phyloP scores from a whole-genome alignment of 2,797 vertebrate genomes.

The Paguma larvata region DNA sequence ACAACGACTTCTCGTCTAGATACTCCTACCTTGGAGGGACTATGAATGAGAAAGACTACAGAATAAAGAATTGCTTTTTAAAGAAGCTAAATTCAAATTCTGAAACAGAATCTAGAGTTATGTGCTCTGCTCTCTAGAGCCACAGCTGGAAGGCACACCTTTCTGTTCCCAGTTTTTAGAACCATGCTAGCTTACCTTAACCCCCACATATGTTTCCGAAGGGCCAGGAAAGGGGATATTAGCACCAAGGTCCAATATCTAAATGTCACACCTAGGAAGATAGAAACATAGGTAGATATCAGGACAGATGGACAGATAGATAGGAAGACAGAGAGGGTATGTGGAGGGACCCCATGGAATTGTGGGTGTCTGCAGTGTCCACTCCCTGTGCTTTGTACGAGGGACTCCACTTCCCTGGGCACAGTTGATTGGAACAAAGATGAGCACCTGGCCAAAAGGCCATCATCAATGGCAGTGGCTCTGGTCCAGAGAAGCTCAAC shows the following conservation, averaged over 20 bases:
- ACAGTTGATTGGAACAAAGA: not conserved
- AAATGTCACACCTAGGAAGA: not conserved
- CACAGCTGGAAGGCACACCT: not conserved
- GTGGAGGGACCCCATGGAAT: not conserved
- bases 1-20: not conserved
- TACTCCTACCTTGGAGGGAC: not conserved
- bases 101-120: not conserved
- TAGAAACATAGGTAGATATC: not conserved
- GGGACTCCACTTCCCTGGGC: not conserved
- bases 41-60: not conserved
- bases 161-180: not conserved
- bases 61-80: slow-evolving; percentile 9
- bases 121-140: not conserved
- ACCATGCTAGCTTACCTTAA: not conserved
- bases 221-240: not conserved
- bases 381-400: not conserved
- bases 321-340: not conserved
- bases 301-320: not conserved
- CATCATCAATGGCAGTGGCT: not conserved
- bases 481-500: not conserved
- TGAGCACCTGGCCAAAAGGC: not conserved
- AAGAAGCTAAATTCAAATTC: slow-evolving; percentile 18
- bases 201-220: not conserved
- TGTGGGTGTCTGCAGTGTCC: not conserved
- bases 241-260: not conserved